Evolutionary conservation across 2,113 vertebrate species (phyloP), one percentile per base, ranked within the genome.

Genomic region (Apodemus sylvaticus): DNA sequence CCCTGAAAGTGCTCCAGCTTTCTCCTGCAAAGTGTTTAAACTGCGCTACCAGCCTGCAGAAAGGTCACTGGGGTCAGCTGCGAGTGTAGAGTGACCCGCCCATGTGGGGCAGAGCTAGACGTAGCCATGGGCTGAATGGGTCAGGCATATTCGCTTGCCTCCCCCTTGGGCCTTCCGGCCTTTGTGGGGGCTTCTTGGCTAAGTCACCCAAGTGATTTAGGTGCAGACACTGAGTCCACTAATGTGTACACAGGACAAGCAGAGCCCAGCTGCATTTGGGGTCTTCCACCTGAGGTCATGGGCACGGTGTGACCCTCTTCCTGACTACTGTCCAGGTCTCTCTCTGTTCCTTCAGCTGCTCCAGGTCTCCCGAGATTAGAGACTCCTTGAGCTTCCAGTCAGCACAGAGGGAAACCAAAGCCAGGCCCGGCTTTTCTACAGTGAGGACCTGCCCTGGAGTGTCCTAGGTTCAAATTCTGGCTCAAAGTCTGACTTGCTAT

Each of bases 161-260:
- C 3, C 97, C 94, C 78, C 95, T 60, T 0, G 86, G 90, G 36
- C 55, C 91, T 76, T 76, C 83, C 4, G 13, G 58, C 90, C 92
- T 90, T 94, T 97, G 94, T 88, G 91, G 83, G 83, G 90, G 91
- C 73, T 94, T 97, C 91, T 76, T 97, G 64, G 96, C 31, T 98
- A 98, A 98, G 98, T 98, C 98, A 98, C 94, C 86, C 48, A 94
- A 89, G 1, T 98, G 98, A 98, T 99, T 98, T 98, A 98, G 97
- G 68, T 24, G 3, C 87, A 97, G 97, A 97, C 98, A 97, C 97
- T 96, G 76, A 62, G 97, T 98, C 98, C 98, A 93, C 98, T 98
- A 98, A 98, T 98, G 98, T 97, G 98, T 98, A 98, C 98, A 98
- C 98, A 98, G 98, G 98, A 98, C 98, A 98, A 98, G 98, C 98